Evolutionary conservation across 2,113 vertebrate genomes (phyloP).

Genomic region (Oceanodroma tethys): DNA sequence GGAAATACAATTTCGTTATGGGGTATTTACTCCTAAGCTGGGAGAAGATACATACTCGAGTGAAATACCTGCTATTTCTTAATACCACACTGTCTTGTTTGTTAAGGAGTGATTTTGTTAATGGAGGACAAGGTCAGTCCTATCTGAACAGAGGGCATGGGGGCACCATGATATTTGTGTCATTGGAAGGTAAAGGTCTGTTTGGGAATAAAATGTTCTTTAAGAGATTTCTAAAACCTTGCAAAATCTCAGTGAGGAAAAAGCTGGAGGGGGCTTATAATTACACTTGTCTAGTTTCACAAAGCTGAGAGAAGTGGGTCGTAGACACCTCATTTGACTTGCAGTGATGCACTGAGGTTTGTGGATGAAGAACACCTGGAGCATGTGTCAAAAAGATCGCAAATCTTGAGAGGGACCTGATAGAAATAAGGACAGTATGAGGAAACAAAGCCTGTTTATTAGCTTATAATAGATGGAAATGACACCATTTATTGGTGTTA

Average conservation of each 20-base stretch:
- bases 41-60: neutral
- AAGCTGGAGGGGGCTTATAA: neutral
- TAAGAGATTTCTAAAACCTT: neutral
- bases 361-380: conserved; percentile 16
- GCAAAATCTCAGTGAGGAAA: neutral
- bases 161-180: neutral
- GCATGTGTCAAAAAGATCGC: neutral
- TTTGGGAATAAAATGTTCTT: neutral
- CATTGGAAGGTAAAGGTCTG: neutral
- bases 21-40: neutral
- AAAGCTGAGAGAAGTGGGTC: neutral
- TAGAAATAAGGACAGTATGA: neutral
- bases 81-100: neutral
- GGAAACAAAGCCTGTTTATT: neutral
- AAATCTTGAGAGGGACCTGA: neutral
- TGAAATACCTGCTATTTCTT: neutral
- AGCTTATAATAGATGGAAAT: conserved; percentile 1
- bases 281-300: neutral
- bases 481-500: conserved; percentile 22
- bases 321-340: neutral
- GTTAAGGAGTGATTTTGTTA: neutral
- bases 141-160: neutral
- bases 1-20: neutral
- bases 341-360: neutral
- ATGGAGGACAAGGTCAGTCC: neutral